These are phyloP conservation scores for Sinocyclocheilus rhinocerous DNA, from an alignment of 2,113 vertebrate genomes.

Conservation along the genomic window DNA sequence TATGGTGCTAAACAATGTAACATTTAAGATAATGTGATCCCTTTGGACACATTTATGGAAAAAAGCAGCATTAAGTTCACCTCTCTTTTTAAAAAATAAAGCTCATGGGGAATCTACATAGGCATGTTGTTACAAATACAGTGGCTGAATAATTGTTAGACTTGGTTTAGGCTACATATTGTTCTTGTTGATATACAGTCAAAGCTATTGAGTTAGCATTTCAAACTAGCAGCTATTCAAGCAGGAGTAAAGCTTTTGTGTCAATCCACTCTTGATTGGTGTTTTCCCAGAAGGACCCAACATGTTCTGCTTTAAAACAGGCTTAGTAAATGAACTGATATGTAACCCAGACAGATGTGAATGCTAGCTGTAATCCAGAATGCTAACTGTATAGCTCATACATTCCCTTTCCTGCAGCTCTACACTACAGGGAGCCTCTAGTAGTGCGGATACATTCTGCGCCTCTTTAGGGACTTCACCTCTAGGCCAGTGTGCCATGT, in stretches of 20 bases:
- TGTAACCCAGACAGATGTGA: neutral
- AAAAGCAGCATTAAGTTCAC: neutral
- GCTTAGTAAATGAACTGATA: neutral
- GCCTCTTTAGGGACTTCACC: neutral
- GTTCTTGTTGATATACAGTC: neutral
- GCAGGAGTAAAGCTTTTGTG: neutral
- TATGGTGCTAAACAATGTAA: constrained; percentile 21
- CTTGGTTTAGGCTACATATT: neutral
- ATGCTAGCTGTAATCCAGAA: neutral
- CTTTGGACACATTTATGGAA: neutral
- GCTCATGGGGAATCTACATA: neutral
- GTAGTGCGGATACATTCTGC: neutral
- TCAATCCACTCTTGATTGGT: neutral
- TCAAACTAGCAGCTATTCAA: neutral
- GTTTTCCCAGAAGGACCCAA: neutral
- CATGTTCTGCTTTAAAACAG: neutral
- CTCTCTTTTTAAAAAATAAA: neutral
- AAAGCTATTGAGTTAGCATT: neutral
- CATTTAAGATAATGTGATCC: neutral
- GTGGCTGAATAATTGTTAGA: neutral
- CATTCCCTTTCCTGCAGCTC: neutral
- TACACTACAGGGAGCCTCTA: neutral
- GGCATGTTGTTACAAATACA: neutral
- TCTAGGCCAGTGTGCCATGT: neutral
- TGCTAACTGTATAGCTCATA: neutral